phyloP scores from a whole-genome alignment of 1,140 invertebrate species.

The Sycobia sp. region DNA sequence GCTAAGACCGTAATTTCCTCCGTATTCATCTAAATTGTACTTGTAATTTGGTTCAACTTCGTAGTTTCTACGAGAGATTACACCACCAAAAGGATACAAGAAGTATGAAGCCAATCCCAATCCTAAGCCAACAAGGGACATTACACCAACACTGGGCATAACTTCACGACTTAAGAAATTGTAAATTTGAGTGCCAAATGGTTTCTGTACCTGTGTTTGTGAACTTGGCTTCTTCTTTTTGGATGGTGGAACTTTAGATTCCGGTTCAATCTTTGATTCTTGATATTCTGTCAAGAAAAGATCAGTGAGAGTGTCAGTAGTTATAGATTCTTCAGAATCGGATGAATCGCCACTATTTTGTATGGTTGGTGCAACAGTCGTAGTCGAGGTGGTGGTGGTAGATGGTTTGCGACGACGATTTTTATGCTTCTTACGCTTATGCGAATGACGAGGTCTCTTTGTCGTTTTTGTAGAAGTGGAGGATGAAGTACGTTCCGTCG shows the following conservation, averaged over 20 bases:
- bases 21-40: slow-evolving; percentile 70
- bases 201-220: slow-evolving; percentile 59
- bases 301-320: no score
- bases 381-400: slow-evolving; percentile 42
- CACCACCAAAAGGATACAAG: slow-evolving; percentile 73
- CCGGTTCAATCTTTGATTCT: slow-evolving; percentile 56
- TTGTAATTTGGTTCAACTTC: slow-evolving; percentile 67
- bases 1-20: slow-evolving; percentile 67
- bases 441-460: slow-evolving; percentile 55
- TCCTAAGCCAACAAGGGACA: slow-evolving; percentile 71
- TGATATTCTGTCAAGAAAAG: slow-evolving; percentile 38
- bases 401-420: slow-evolving; percentile 62
- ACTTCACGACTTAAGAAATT: slow-evolving; percentile 79
- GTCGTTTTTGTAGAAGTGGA: slow-evolving; percentile 53
- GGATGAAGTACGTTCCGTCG: slow-evolving; percentile 12
- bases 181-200: slow-evolving; percentile 74
- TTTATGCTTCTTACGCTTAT: slow-evolving; percentile 67
- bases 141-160: slow-evolving; percentile 78
- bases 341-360: no score
- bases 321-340: no score
- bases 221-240: slow-evolving; percentile 52
- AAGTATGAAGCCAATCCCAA: slow-evolving; percentile 77
- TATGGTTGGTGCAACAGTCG: slow-evolving; percentile 42
- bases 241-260: slow-evolving; percentile 58
- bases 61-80: slow-evolving; percentile 69